Evolutionary conservation across 2,888 invertebrate species (phyloP), one percentile per base, ranked within the genome.

Genomic region (Teleogryllus oceanicus): DNA sequence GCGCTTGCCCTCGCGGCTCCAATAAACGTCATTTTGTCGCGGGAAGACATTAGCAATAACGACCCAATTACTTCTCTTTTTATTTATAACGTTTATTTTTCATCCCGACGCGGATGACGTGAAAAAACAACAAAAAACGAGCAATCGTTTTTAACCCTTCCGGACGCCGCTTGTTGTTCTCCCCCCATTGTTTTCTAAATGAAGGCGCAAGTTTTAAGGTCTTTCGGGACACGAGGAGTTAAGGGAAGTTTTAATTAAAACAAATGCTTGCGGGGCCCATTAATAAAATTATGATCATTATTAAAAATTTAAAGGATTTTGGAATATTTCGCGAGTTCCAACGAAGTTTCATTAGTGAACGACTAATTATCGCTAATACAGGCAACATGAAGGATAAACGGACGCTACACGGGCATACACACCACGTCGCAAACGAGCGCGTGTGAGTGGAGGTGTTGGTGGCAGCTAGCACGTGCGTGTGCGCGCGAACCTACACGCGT

Each of bases 131-230:
- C 11, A 4, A 62, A 62, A n/a, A 62, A 62, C 62, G 62, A 62
- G n/a, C 13, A 0, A 62, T 62, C 16, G 16, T n/a, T 16, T 62
- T 62, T 13, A 62, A 62, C 62, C 62, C 62, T 62, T 18, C 16
- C 62, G n/a, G 62, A n/a, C 13, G 2, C 24, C 24, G 37, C 37
- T 37, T 37, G 37, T 37, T 37, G 37, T 37, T 37, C 37, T 37
- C n/a, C 62, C n/a, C 62, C n/a, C 62, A n/a, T 62, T 62, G 62
- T 62, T 62, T 62, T 62, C 62, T 62, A 62, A 62, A 62, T n/a
- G 62, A 62, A 62, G 62, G n/a, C 62, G 16, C 62, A n/a, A 62
- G 62, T 11, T 62, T 62, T 18, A 62, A 62, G 16, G n/a, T n/a
- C n/a, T 13, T 62, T n/a, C 62, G 62, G 62, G n/a, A 62, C 62